Evolutionary conservation across 1,140 invertebrate species (phyloP).

Genomic region (Elymnias hypermnestra): DNA sequence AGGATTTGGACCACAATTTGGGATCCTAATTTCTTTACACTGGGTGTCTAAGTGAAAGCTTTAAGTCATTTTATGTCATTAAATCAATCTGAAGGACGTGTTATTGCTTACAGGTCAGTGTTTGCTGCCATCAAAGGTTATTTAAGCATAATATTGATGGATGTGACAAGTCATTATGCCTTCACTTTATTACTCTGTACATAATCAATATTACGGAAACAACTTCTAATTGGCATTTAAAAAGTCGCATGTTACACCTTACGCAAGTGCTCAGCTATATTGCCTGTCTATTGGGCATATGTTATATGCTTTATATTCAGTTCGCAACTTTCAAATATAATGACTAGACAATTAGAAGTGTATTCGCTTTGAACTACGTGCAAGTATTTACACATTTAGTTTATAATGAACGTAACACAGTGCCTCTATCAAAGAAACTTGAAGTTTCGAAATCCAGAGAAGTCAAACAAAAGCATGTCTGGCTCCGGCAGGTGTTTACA

Average conservation of each 20-base stretch:
- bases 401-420: not conserved
- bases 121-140: too few relatives aligned
- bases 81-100: too few relatives aligned
- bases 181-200: not conserved
- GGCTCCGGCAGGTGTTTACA: conserved; percentile 44
- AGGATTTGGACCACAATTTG: too few relatives aligned
- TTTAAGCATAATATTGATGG: too few relatives aligned
- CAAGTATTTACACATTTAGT: conserved; percentile 8
- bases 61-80: too few relatives aligned
- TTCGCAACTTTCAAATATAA: not conserved
- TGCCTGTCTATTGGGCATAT: too few relatives aligned
- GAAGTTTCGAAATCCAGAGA: conserved; percentile 33
- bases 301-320: too few relatives aligned
- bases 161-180: too few relatives aligned
- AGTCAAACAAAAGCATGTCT: conserved; percentile 36
- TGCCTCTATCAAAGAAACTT: conserved; percentile 20
- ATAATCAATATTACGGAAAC: not conserved
- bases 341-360: not conserved
- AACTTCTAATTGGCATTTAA: not conserved
- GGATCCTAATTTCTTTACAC: too few relatives aligned
- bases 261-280: not conserved
- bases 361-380: conserved; percentile 4
- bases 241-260: not conserved
- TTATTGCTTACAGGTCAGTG: too few relatives aligned
- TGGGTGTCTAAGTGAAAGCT: too few relatives aligned